Percentiles rank a stretch among this genome's conserved stretches.
Evolutionary conservation across 2,113 vertebrate genomes (phyloP).

Genomic region (Guaruba guarouba): DNA sequence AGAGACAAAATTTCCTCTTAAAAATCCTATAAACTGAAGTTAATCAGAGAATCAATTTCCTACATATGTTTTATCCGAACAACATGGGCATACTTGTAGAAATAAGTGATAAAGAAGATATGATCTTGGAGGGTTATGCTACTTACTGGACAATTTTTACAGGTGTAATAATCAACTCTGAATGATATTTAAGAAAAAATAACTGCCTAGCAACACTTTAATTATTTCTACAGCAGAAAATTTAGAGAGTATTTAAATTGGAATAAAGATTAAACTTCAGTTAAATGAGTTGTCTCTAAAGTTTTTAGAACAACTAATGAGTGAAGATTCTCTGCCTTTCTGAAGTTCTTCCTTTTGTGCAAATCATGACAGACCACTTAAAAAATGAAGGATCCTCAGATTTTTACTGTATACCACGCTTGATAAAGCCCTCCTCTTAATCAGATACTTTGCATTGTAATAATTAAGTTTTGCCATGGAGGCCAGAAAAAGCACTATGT

Average conservation of each 20-base stretch:
- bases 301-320: neutral
- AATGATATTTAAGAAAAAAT: constrained; percentile 24
- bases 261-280: constrained; percentile 11
- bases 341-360: neutral
- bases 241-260: constrained; percentile 28
- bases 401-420: neutral
- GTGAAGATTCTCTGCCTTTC: neutral
- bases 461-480: accelerated
- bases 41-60: constrained; percentile 11
- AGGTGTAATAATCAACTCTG: constrained; percentile 23
- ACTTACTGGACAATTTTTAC: neutral
- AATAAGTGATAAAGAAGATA: constrained; percentile 24
- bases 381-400: accelerated
- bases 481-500: neutral
- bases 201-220: neutral
- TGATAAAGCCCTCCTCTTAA: neutral
- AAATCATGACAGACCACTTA: neutral
- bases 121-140: neutral
- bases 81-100: neutral
- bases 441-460: neutral
- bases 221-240: constrained; percentile 40
- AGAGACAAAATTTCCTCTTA: neutral
- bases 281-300: neutral
- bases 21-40: constrained; percentile 2
- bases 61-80: neutral